phyloP scores from a whole-genome alignment of 2,888 invertebrate species.

The Ariolimax columbianus region DNA sequence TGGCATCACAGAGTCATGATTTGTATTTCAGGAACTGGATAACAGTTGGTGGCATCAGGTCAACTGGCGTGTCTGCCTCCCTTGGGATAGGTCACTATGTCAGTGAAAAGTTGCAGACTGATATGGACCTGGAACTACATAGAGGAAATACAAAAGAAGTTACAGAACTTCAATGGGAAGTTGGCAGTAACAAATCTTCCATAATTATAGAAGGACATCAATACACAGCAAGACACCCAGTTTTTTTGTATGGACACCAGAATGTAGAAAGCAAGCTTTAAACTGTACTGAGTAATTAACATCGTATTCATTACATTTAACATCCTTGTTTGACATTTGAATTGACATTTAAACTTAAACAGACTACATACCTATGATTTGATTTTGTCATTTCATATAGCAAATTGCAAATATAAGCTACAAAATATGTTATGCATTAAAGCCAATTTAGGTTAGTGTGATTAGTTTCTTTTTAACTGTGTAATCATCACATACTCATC shows the following conservation, averaged over 20 bases:
- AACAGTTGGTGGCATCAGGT: constrained; percentile 72
- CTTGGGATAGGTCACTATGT: constrained; percentile 68
- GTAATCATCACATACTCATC: too few relatives aligned
- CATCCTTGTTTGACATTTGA: too few relatives aligned
- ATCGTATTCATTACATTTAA: too few relatives aligned
- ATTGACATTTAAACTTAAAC: too few relatives aligned
- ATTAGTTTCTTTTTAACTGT: too few relatives aligned
- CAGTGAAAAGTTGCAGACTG: constrained; percentile 50
- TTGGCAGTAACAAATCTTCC: constrained; percentile 35
- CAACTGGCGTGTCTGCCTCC: constrained; percentile 70
- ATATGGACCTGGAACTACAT: constrained; percentile 59
- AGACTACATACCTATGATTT: too few relatives aligned
- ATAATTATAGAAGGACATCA: constrained; percentile 56
- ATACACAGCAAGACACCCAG: constrained; percentile 63
- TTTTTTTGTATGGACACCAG: constrained; percentile 57
- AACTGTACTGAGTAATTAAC: not conserved
- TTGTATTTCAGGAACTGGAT: constrained; percentile 61
- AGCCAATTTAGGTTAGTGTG: too few relatives aligned
- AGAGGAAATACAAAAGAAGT: constrained; percentile 50
- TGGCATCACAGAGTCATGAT: not conserved
- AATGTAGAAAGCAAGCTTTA: constrained; percentile 44
- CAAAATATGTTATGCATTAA: too few relatives aligned
- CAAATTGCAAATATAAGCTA: too few relatives aligned
- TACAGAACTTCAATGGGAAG: constrained; percentile 52
- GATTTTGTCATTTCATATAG: too few relatives aligned